Conservation (phyloP, 2,888 invertebrate species). For the Eledone cirrhosa region DNA sequence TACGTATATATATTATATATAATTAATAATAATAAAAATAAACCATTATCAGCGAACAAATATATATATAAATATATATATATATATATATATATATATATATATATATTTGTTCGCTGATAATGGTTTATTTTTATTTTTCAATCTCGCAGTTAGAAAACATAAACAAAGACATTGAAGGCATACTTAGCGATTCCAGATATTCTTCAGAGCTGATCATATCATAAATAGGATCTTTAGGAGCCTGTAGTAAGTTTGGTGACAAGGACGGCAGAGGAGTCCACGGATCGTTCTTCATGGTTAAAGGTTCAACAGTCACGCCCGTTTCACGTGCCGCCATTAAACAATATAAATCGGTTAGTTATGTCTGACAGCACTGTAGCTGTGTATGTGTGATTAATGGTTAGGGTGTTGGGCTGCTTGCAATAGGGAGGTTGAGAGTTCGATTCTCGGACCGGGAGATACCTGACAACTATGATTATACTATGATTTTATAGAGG, state of each 20-base stretch:
- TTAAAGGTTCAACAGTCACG: neutral
- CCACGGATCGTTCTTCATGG: conserved; percentile 18
- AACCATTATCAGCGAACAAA: too few species aligned
- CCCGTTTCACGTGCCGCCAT: neutral
- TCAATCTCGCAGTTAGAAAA: too few species aligned
- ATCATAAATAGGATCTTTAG: conserved; percentile 14
- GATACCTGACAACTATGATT: too few species aligned
- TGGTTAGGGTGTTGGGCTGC: neutral
- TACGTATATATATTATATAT: too few species aligned
- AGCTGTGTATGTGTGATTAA: too few species aligned
- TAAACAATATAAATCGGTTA: neutral
- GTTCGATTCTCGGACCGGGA: neutral
- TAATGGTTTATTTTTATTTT: too few species aligned
- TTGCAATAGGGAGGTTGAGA: neutral
- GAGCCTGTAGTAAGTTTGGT: neutral
- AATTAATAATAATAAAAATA: too few species aligned
- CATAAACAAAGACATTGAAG: neutral
- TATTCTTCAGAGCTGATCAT: conserved; percentile 11
- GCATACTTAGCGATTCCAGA: conserved; percentile 1
- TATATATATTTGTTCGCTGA: too few species aligned
- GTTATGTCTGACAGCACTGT: too few species aligned
- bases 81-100: too few species aligned
- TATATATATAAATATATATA: too few species aligned
- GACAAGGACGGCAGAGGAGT: neutral
- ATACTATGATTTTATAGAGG: too few species aligned